These are phyloP conservation scores for Ailuropoda melanoleuca DNA, from an alignment of 2,113 vertebrate genomes.

Conservation along the genomic window DNA sequence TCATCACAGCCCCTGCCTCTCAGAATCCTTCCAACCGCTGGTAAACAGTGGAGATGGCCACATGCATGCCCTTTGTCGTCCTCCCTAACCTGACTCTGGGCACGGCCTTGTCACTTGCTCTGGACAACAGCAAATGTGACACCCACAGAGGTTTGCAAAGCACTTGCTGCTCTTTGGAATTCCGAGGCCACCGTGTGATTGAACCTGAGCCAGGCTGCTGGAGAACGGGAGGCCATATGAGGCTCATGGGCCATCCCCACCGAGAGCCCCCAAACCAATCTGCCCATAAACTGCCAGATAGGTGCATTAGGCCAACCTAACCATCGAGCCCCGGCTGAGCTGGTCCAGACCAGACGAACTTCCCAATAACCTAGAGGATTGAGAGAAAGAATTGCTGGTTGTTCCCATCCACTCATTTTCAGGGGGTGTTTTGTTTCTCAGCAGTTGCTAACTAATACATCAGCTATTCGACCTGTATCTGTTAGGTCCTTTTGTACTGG, in stretches of 20 bases:
- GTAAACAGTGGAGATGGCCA: neutral
- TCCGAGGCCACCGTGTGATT: rapidly evolving
- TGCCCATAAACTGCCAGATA: neutral
- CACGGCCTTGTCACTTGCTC: neutral
- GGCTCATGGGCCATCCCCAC: neutral
- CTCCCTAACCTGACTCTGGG: neutral
- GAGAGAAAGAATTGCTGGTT: neutral
- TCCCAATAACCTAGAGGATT: neutral
- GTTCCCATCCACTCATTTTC: neutral
- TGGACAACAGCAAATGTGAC: neutral
- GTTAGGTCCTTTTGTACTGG: neutral
- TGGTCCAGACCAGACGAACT: neutral
- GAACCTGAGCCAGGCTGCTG: neutral
- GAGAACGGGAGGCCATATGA: neutral
- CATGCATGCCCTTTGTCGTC: too few relatives aligned
- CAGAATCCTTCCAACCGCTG: rapidly evolving
- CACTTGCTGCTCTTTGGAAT: neutral
- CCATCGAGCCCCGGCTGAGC: neutral
- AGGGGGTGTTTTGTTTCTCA: neutral
- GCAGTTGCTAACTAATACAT: neutral
- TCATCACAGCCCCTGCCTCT: neutral
- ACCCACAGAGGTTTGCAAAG: neutral
- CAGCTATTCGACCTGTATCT: neutral
- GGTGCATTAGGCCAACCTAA: neutral
- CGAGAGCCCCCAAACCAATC: neutral